Evolutionary conservation across 2,888 invertebrate genomes (phyloP), one percentile per base, ranked within the genome.

Genomic region (Phaedon cochleariae): DNA sequence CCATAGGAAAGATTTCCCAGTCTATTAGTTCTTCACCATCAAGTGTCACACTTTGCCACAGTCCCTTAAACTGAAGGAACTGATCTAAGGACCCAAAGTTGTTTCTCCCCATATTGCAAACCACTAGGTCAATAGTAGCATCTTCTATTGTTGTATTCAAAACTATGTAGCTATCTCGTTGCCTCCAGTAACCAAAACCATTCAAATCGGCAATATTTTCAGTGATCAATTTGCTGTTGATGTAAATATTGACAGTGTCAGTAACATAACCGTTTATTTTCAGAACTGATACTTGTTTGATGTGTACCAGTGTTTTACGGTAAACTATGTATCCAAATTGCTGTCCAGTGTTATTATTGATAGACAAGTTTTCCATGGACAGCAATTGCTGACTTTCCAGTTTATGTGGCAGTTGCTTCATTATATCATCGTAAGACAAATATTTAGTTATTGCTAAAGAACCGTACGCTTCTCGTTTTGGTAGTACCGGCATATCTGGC

Each of bases 21-120:
- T 59, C 65, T n/a, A 15, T 59, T 29, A 71, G 21, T 49, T 59
- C 69, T 34, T 68, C 46, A 9, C 63, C 63, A 29, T 72, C 59
- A 3, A 72, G 22, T 1, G 73, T 70, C 0, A 87, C 82, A 1
- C 84, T 85, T 55, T 84, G 74, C 71, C 77, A 76, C 1, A 83
- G 62, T 2, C 83, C 84, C 73, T 75, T 84, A 72, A 69, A 76
- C 61, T 74, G 74, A 15, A 54, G 60, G 59, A 88, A 86, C 45
- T 87, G 78, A 5, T 75, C 68, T 10, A 82, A 60, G 41, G 65
- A 54, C 4, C 82, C 82, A 51, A 74, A 82, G 81, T 94, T 94
- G 48, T 92, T 88, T 58, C 95, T 87, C 6, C 96, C 96, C 85
- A 92, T 92, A 80, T 92, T 95, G 83, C 95, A 96, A 1, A 85